Base-by-base conservation (phyloP, 2,113 vertebrate genomes). In the Neodon shergylaensis region DNA sequence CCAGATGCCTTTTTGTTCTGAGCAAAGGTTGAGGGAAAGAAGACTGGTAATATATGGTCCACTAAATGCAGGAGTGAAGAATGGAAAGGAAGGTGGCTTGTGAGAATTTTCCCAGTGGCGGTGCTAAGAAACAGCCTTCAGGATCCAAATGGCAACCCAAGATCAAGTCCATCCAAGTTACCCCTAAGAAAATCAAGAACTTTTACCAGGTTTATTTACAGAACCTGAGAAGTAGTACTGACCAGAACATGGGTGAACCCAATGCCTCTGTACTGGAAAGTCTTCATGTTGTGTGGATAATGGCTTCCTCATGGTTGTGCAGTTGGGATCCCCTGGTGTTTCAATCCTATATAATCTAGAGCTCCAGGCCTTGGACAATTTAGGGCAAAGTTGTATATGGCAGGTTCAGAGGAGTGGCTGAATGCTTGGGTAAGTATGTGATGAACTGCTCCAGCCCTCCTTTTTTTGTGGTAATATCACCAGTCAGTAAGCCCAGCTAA, bases 11-110 rank as follows among this genome's bases (percentile, higher is more conserved):
- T 9, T 10, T 0, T 42, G 31, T 1, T 0, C n/a, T 84, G 39
- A 94, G 44, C 85, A 97, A 33, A 44, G 21, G 0, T 70, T 7
- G 49, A 86, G 19, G 49, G 63, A 61, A 89, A 8, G 36, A 54
- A n/a, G 68, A 21, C 12, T 88, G 28, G 36, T 36, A 47, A 36
- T 65, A 0, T 7, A 8, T 82, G 11, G 14, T 36, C 54, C 8
- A 61, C 6, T 8, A 39, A 3, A 19, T 76, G 7, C 94, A 31
- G 52, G 52, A 93, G 36, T 66, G 7, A 92, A 90, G 33, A 61
- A 92, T 79, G 13, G 31, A 52, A 90, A 94, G 49, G 42, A 91
- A 52, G 19, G 31, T 76, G 39, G 77, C 16, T 77, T 95, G 52
- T 63, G n/a, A 42, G 16, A 28, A 10, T 83, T 28, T 83, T 13